Conservation (phyloP, 2,797 vertebrate genomes). For the Eutrigla gurnardus region DNA sequence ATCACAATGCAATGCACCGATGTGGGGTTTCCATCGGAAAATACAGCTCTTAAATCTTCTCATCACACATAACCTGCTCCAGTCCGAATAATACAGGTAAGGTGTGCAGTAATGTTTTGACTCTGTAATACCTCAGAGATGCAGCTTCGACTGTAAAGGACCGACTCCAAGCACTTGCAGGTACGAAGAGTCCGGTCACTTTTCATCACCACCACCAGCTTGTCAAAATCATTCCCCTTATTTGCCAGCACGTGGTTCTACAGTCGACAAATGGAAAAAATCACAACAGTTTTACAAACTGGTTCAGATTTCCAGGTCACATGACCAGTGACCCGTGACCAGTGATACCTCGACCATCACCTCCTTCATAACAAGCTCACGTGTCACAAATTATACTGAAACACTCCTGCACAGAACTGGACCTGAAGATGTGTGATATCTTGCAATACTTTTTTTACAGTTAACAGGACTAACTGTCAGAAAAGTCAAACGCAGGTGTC, state of each 20-base stretch:
- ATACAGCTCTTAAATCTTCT: not conserved
- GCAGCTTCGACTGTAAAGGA: fast-evolving
- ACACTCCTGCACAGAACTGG: no score
- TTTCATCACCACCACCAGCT: fast-evolving
- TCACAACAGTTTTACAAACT: not conserved
- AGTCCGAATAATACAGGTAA: not conserved
- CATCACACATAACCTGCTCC: not conserved
- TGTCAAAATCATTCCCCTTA: fast-evolving
- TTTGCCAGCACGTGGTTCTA: fast-evolving
- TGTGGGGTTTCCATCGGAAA: no score
- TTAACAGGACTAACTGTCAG: no score
- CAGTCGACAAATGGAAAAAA: not conserved
- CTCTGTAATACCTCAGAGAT: constrained; percentile 17
- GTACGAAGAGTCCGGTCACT: fast-evolving
- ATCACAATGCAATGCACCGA: not conserved
- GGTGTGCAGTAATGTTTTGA: not conserved
- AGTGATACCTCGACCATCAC: no score
- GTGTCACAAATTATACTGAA: no score
- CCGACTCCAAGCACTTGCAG: fast-evolving
- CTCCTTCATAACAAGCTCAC: no score
- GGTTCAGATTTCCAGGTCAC: not conserved
- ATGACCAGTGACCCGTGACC: no score
- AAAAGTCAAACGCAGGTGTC: no score
- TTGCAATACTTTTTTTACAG: no score
- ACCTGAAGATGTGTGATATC: no score